Evolutionary conservation across 2,113 vertebrate genomes (phyloP).

Genomic region (Pontoporia blainvillei): DNA sequence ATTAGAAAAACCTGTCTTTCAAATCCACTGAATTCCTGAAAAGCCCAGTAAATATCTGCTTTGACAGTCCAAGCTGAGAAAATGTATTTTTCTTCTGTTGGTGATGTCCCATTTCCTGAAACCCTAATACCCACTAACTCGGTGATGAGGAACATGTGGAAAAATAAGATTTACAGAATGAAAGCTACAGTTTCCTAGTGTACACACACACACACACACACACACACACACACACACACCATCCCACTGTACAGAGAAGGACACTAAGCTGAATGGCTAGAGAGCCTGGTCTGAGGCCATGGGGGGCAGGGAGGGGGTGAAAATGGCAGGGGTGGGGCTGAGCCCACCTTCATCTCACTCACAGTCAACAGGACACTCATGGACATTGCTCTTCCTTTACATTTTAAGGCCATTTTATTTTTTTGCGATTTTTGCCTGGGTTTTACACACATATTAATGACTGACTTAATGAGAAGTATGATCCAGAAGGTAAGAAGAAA

Average conservation of each 20-base stretch:
- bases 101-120: neutral
- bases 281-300: neutral
- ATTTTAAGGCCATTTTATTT: neutral
- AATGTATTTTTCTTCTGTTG: neutral
- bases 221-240: rapidly evolving
- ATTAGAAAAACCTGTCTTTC: neutral
- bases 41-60: neutral
- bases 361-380: neutral
- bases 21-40: neutral
- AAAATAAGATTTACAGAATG: neutral
- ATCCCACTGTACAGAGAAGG: neutral
- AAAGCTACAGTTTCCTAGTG: neutral
- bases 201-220: neutral
- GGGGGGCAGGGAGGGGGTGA: neutral
- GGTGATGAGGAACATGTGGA: neutral
- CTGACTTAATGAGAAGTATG: neutral
- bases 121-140: neutral
- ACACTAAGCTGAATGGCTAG: neutral
- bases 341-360: neutral
- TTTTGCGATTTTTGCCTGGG: neutral
- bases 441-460: neutral
- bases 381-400: neutral
- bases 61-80: neutral
- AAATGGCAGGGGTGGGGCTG: neutral
- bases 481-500: neutral